These are phyloP conservation scores for Natrix natrix DNA, from an alignment of 2,797 vertebrate genomes.

Conservation along the genomic window DNA sequence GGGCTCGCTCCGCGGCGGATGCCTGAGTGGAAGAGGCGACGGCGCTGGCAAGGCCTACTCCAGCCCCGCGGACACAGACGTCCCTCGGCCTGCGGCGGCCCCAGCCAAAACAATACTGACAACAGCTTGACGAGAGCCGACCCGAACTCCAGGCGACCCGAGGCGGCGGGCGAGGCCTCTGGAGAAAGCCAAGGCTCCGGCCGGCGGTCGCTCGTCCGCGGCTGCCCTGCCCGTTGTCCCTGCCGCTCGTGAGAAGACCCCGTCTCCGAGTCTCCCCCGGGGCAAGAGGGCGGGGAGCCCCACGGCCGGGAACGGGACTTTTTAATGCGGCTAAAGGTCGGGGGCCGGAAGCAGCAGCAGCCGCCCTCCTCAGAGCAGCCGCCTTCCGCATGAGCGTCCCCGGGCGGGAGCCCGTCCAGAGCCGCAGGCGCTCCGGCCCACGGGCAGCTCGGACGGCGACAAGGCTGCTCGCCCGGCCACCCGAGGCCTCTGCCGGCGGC, in stretches of 20 bases:
- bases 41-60: background rate
- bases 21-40: background rate
- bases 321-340: conserved; percentile 76
- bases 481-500: conserved; percentile 33
- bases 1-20: background rate
- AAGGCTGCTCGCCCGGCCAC: conserved; percentile 15
- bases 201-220: background rate
- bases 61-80: background rate
- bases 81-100: background rate
- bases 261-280: conserved; percentile 59
- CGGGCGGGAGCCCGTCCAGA: background rate
- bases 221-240: background rate
- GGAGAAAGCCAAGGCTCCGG: background rate
- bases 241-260: conserved; percentile 66
- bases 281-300: conserved; percentile 72
- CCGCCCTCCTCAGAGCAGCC: no score
- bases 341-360: conserved; percentile 49
- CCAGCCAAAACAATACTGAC: background rate
- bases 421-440: background rate
- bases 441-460: background rate
- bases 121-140: background rate
- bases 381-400: background rate
- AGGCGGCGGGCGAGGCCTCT: background rate
- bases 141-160: background rate
- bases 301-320: conserved; percentile 77